A percentile compares a stretch with the other conserved stretches of the same genome.
Evolutionary conservation across 2,113 vertebrate species (phyloP).

Genomic region (Scartelaos histophorus): DNA sequence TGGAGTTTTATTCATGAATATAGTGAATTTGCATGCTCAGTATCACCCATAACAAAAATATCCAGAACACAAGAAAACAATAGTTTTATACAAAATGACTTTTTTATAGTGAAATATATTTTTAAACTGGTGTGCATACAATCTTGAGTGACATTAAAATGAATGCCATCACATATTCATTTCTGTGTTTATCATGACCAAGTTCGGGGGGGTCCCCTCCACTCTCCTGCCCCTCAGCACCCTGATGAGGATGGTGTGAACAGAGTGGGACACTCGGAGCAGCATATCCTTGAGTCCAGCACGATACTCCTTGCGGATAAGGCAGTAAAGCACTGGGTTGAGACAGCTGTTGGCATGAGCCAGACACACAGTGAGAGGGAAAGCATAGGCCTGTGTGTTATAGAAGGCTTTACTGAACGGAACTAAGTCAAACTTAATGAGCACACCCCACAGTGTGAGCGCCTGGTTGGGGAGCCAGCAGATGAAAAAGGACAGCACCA

Average conservation of each 20-base stretch:
- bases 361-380: constrained; percentile 80
- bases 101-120: not conserved
- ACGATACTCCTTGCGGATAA: constrained; percentile 78
- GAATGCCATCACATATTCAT: constrained; percentile 43
- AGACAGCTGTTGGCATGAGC: constrained; percentile 83
- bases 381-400: constrained; percentile 79
- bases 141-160: not conserved
- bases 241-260: constrained; percentile 49
- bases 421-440: constrained; percentile 81
- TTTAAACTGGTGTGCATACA: not conserved
- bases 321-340: constrained; percentile 83
- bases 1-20: not conserved
- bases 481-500: constrained; percentile 81
- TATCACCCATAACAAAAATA: not conserved
- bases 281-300: constrained; percentile 74
- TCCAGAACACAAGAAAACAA: not conserved
- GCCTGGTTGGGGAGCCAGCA: constrained; percentile 86
- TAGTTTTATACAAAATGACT: not conserved
- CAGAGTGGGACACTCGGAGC: constrained; percentile 61
- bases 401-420: constrained; percentile 82
- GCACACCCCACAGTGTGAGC: constrained; percentile 79
- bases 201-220: constrained; percentile 57
- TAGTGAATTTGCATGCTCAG: not conserved
- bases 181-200: constrained; percentile 63
- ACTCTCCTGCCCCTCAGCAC: constrained; percentile 61